Base-by-base conservation (phyloP, 2,113 vertebrate genomes). In the Nothobranchius furzeri region DNA sequence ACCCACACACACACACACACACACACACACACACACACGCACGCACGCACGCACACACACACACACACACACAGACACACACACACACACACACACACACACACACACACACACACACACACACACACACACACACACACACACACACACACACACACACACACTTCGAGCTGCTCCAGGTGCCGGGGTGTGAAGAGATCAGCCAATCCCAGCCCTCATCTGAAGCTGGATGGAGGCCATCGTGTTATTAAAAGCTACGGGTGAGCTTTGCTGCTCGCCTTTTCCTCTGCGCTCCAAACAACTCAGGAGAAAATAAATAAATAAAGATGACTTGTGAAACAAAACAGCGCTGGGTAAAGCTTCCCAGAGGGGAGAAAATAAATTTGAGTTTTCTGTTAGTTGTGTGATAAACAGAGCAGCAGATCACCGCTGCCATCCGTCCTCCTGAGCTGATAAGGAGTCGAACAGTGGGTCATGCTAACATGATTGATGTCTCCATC, bases 211-310 rank as follows among this genome's bases (percentile, higher is more conserved):
- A 91, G 92, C 86, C 88, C 90, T 93, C 90, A 82, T 93, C 93
- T 93, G 91, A 93, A 93, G 92, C 94, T 98, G 96, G 96, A 96
- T 71, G 86, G 86, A 86, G 91, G 95, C 95, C 96, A 98, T 88
- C 58, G 82, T 87, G 93, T 96, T 96, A 98, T 98, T 96, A 96
- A 93, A 96, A 95, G 92, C 90, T 94, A 92, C 91, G 91, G 95
- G 94, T 93, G 92, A 84, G 93, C 94, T 94, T 92, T 85, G 79
- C 83, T 76, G 83, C 85, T 88, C 63, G 61, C 76, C 70, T 78
- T 76, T 58, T 88, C 78, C 83, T 81, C 78, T 79, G 66, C 81
- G 84, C 84, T 79, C 74, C 68, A 70, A 76, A 89, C 80, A 78
- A 78, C 77, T 83, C 77, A 58, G 77, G 58, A 67, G 80, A 70